These are phyloP conservation scores for Pseudorectes ferrugineus DNA, from an alignment of 2,113 vertebrate genomes.

Conservation along the genomic window DNA sequence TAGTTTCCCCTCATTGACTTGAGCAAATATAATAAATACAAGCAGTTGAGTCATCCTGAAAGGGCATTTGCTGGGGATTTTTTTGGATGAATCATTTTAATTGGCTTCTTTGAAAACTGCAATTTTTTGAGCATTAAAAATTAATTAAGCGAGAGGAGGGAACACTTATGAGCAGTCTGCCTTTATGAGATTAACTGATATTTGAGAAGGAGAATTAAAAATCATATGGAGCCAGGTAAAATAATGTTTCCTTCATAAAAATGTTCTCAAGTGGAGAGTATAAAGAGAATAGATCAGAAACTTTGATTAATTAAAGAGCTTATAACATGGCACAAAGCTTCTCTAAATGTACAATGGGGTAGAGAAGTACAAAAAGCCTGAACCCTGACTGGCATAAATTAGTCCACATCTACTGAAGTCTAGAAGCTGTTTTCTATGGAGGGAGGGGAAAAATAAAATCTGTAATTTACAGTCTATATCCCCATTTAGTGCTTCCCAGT, in stretches of 20 bases:
- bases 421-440: background rate
- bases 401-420: background rate
- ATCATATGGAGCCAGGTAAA: background rate
- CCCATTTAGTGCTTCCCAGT: background rate
- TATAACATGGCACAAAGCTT: background rate
- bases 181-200: background rate
- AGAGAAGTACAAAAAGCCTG: background rate
- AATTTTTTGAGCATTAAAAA: background rate
- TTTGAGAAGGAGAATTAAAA: background rate
- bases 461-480: background rate
- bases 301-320: background rate
- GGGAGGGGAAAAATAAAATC: background rate
- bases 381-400: background rate
- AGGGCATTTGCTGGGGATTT: background rate
- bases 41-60: background rate
- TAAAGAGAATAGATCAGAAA: background rate
- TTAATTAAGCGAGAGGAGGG: background rate
- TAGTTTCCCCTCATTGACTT: background rate
- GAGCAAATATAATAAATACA: background rate
- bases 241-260: background rate
- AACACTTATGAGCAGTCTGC: background rate
- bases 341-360: background rate
- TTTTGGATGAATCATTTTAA: slow-evolving; percentile 6
- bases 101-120: background rate
- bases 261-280: background rate